phyloP scores from a whole-genome alignment of 2,888 invertebrate genomes.

The Trichogramma dendrolimi region DNA sequence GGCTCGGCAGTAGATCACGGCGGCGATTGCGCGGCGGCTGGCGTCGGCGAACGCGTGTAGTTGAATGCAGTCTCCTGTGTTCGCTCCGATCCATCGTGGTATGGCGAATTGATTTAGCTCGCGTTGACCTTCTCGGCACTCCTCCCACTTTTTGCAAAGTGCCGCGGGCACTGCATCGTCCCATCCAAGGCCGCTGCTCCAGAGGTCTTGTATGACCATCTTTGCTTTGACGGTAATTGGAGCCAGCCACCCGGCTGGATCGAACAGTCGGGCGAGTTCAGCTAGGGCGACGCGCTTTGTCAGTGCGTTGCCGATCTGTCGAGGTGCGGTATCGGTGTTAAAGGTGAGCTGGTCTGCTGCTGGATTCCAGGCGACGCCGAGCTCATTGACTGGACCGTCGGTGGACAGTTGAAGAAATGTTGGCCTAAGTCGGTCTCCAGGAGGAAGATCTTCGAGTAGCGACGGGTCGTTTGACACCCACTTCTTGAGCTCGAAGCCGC shows the following conservation, averaged over 20 bases:
- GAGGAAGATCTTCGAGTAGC: neutral
- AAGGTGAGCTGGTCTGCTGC: neutral
- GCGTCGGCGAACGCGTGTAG: no score
- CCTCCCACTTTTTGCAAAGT: neutral
- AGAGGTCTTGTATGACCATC: no score
- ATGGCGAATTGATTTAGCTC: neutral
- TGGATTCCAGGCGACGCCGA: neutral
- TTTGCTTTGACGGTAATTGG: no score
- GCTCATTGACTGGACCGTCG: neutral
- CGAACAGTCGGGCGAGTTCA: no score
- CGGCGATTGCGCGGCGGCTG: no score
- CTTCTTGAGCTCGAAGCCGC: no score
- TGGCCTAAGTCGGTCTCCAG: neutral
- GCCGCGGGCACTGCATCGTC: neutral
- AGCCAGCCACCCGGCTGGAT: no score
- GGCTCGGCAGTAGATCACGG: no score
- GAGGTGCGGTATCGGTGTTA: neutral
- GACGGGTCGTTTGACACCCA: neutral
- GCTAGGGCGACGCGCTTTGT: neutral
- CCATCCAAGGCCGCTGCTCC: neutral
- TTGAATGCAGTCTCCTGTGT: no score
- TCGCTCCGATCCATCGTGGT: neutral
- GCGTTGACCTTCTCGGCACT: neutral
- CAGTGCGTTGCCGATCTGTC: neutral
- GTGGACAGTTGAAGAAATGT: neutral